phyloP scores from a whole-genome alignment of 2,888 invertebrate species.

The Idaea dimidiata region DNA sequence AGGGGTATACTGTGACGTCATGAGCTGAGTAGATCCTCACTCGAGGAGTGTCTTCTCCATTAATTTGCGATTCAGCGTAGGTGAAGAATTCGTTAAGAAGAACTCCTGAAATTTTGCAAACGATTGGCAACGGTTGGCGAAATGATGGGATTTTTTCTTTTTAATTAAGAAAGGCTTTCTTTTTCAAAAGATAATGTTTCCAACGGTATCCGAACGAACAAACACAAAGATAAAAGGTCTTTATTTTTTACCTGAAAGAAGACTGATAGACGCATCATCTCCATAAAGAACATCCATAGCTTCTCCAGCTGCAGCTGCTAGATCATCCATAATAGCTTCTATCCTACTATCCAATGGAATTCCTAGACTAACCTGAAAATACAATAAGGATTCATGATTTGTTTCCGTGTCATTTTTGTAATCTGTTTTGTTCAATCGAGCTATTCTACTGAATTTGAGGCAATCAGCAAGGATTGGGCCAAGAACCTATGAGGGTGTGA shows the following conservation, averaged over 20 bases:
- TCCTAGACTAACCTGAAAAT: constrained; percentile 35
- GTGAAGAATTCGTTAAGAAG: constrained; percentile 38
- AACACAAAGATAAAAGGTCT: not conserved
- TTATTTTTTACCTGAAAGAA: constrained; percentile 32
- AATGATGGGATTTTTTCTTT: too few species aligned
- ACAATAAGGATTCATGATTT: not conserved
- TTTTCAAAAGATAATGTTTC: too few species aligned
- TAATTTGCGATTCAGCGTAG: constrained; percentile 18
- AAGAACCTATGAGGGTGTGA: too few species aligned
- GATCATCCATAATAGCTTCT: constrained; percentile 25
- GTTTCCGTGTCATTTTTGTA: not conserved
- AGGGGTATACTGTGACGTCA: constrained; percentile 36
- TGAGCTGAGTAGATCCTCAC: constrained; percentile 40
- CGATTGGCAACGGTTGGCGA: too few species aligned
- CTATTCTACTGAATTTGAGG: too few species aligned
- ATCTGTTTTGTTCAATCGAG: too few species aligned
- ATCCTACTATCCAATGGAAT: constrained; percentile 28
- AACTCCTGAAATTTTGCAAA: constrained; percentile 27
- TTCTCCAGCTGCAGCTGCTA: constrained; percentile 32
- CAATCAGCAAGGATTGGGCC: too few species aligned
- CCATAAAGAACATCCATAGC: constrained; percentile 32
- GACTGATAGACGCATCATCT: constrained; percentile 18
- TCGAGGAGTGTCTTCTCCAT: constrained; percentile 29
- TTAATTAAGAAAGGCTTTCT: too few species aligned
- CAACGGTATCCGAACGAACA: too few species aligned